Base-by-base conservation (phyloP, 2,888 invertebrate genomes). In the Pollenia labialis region DNA sequence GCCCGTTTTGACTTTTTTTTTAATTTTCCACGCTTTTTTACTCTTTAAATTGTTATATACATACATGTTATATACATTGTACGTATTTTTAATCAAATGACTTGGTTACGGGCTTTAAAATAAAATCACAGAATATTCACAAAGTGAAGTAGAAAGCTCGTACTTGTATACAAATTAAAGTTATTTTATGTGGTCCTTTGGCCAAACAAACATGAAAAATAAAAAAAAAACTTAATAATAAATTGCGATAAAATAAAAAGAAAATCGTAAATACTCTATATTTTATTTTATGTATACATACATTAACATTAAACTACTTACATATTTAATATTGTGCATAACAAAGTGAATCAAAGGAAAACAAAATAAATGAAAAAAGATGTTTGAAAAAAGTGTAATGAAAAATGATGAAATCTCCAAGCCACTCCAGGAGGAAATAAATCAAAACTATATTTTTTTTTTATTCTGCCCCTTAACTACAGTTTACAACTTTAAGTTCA, bases 381-480 rank as follows among this genome's bases (percentile, higher is more conserved):
- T 50, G 40, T 42, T 54, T 48, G 9, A 69, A 62, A 60, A 68
- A 14, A 12, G 10, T 10, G 40, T 54, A 76, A 77, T 80, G 80
- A 86, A 86, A 80, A 86, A 83, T 86, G 82, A 86, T 86, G 71
- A 83, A 83, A 86, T 75, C 56, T 50, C 71, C 71, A 77, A 58
- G 71, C 76, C 62, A 77, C 76, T 64, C 62, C 9, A 48, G 44
- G 16, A 46, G n/a, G 56, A 77, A 64, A 77, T 83, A 71, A 64
- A 77, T 77, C 69, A 77, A 76, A 83, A 76, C 46, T 7, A 7
- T 32, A 23, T 56, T 56, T 64, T 58, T 56, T 32, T 32, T 32
- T 32, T 32, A 32, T 32, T 32, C 32, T 46, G 0, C 60, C 16
- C 14, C 12, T 64, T 18, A 14, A 16, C 14, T 23, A 18, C 32